A percentile compares a stretch with the other conserved stretches of the same genome.
phyloP scores from a whole-genome alignment of 1,140 invertebrate species.

The Platyscapa corneri region DNA sequence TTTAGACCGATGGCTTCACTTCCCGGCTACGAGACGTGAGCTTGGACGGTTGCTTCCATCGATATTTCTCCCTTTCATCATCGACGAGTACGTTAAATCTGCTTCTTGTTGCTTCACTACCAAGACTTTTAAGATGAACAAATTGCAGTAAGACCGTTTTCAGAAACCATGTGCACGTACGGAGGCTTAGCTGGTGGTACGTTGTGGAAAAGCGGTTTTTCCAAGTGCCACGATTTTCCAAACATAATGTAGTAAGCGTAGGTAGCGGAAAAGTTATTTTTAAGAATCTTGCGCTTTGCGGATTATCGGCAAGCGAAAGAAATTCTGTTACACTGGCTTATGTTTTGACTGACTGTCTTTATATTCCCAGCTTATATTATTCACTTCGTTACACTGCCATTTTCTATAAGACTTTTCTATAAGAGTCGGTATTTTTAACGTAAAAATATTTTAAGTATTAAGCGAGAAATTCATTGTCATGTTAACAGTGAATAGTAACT shows the following conservation, averaged over 20 bases:
- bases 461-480: not conserved
- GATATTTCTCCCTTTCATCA: constrained; percentile 41
- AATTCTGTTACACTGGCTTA: not conserved
- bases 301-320: not conserved
- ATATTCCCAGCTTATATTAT: not conserved
- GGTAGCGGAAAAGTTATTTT: not conserved
- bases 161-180: not conserved
- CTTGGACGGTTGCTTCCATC: too few species aligned
- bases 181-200: not conserved
- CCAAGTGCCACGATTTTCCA: not conserved
- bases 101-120: not conserved
- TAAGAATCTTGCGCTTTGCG: not conserved
- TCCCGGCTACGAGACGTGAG: not conserved
- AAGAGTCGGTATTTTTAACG: too few species aligned
- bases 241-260: not conserved
- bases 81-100: not conserved
- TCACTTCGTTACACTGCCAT: too few species aligned
- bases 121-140: not conserved
- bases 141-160: not conserved
- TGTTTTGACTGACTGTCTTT: not conserved
- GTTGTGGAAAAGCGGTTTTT: not conserved
- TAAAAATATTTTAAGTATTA: too few species aligned
- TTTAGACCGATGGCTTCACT: not conserved
- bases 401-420: too few species aligned
- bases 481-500: not conserved